Base-by-base conservation (phyloP, 2,797 vertebrate genomes). In the Eupleurogrammus muticus region DNA sequence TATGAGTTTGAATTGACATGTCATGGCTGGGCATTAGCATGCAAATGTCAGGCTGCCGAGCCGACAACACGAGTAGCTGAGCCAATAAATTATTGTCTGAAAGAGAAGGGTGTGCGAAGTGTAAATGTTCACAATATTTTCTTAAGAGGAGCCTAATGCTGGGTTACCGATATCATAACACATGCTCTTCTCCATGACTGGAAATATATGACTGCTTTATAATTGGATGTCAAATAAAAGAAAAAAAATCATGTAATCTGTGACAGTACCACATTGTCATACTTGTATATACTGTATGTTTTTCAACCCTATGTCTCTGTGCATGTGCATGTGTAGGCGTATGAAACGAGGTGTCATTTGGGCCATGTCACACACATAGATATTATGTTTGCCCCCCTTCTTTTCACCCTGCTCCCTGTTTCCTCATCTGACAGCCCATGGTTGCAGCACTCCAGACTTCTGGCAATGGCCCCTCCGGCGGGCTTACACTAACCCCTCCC, bases 21-120 rank as follows among this genome's bases (percentile, higher is more conserved):
- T 71, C 58, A 54, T 20, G 42, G 24, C 19, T 54, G 44, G 62
- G 35, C 71, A 64, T 81, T 67, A 66, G 24, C 73, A 79, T 70
- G 75, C 47, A 76, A 66, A 60, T 52, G 56, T 40, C 57, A 66
- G 64, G 23, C 38, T 54, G 54, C 67, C 19, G 42, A 78, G 68
- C 59, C 17, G 58, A 70, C 62, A 68, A 59, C 69, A 56, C 70
- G 59, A 78, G 56, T 20, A 42, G 58, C 35, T 68, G 9, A 72
- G 55, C 51, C 67, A 65, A 68, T 72, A 69, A 70, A 51, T 49
- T 54, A 72, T 56, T 52, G 47, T 62, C 65, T 55, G 21, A 69
- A 6, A 57, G 47, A 8, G 16, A 59, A 20, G 17, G 34, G 51
- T 35, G n/a, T 46, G 62, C 32, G 13, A 35, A 51, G 32, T 17